Evolutionary conservation across 2,888 invertebrate species (phyloP).

Genomic region (Schizotus pectinicornis): DNA sequence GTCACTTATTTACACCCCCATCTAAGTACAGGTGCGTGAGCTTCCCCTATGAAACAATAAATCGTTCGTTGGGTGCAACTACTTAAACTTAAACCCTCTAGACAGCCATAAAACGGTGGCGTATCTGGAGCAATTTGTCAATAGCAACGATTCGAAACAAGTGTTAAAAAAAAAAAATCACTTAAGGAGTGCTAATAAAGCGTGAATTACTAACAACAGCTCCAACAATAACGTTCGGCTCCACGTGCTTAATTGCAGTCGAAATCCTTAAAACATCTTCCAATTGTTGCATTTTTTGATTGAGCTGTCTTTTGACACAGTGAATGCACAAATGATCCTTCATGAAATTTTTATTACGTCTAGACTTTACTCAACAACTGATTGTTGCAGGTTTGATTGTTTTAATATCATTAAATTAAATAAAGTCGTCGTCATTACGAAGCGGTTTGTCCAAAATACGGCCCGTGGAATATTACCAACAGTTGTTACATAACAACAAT

Average conservation of each 20-base stretch:
- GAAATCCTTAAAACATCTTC: neutral
- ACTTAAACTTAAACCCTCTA: too few relatives aligned
- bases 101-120: too few relatives aligned
- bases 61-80: too few relatives aligned
- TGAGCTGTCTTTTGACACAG: neutral
- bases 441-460: neutral
- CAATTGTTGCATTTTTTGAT: neutral
- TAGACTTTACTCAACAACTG: slow-evolving; percentile 11
- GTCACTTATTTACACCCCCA: too few relatives aligned
- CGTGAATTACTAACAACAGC: neutral
- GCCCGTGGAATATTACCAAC: slow-evolving; percentile 4
- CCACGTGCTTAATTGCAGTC: neutral
- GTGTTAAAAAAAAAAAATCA: too few relatives aligned
- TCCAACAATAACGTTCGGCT: neutral
- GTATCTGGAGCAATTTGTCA: too few relatives aligned
- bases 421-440: neutral
- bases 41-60: too few relatives aligned
- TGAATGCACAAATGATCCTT: neutral
- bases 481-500: slow-evolving; percentile 4
- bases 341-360: slow-evolving; percentile 24
- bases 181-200: neutral
- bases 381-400: neutral
- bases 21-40: too few relatives aligned
- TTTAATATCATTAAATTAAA: too few relatives aligned
- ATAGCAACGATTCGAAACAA: too few relatives aligned